Evolutionary conservation across 2,113 vertebrate species (phyloP).

Genomic region (Tragelaphus buxtoni): DNA sequence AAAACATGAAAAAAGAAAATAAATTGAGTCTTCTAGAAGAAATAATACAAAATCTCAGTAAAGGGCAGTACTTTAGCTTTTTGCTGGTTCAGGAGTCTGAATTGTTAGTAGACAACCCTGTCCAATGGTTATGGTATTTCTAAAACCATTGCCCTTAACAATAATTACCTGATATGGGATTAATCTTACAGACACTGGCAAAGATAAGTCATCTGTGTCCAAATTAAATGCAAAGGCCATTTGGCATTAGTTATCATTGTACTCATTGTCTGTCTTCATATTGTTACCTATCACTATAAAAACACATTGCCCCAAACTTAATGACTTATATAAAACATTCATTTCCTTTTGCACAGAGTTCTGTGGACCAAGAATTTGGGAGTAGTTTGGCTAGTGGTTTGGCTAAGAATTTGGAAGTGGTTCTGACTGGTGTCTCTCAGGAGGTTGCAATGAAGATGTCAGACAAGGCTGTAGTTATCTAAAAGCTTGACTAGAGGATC

Average conservation of each 20-base stretch:
- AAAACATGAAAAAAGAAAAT: background rate
- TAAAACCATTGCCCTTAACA: background rate
- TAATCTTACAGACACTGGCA: background rate
- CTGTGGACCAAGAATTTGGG: background rate
- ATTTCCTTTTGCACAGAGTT: background rate
- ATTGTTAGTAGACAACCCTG: background rate
- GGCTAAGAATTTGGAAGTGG: background rate
- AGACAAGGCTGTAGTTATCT: background rate
- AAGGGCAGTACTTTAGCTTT: background rate
- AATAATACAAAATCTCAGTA: background rate
- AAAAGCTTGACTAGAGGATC: background rate
- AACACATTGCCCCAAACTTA: background rate
- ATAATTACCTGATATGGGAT: background rate
- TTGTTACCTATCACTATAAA: background rate
- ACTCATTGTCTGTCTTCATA: background rate
- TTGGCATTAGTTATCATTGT: background rate
- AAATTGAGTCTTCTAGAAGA: background rate
- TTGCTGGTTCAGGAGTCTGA: background rate
- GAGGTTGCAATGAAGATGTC: background rate
- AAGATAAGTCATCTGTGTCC: background rate
- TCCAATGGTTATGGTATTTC: background rate
- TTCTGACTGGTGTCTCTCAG: background rate
- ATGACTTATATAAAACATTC: background rate
- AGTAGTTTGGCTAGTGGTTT: background rate
- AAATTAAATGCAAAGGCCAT: constrained; percentile 10